Conservation (phyloP, 2,797 vertebrate genomes). For the Leuciscus waleckii region DNA sequence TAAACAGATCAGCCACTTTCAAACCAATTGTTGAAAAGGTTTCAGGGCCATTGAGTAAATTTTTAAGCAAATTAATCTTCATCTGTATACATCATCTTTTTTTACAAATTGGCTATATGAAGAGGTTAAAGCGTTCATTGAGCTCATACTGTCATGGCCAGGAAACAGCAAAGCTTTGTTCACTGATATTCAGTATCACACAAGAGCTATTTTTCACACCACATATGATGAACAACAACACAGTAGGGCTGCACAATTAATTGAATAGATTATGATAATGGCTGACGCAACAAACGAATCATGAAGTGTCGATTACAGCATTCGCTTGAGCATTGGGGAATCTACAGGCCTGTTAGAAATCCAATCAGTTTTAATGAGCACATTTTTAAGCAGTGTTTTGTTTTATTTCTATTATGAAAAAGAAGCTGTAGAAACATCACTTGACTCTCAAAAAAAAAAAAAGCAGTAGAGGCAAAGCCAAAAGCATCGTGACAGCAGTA, state of each 20-base stretch:
- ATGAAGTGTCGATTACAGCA: neutral
- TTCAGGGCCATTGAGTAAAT: constrained; percentile 72
- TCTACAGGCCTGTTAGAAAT: neutral
- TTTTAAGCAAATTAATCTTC: neutral
- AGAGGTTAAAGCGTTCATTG: neutral
- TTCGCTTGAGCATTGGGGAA: neutral
- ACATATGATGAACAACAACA: constrained; percentile 43
- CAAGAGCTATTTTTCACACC: constrained; percentile 36
- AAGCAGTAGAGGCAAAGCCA: neutral
- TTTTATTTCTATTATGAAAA: neutral
- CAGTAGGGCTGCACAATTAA: constrained; percentile 45
- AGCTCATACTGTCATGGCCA: constrained; percentile 50
- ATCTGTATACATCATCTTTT: neutral
- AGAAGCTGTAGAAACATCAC: neutral
- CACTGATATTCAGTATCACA: constrained; percentile 17
- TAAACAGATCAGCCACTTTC: neutral
- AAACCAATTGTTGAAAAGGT: constrained; percentile 40
- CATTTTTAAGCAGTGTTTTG: neutral
- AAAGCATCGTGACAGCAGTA: neutral
- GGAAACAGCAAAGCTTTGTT: constrained; percentile 29
- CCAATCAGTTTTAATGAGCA: neutral
- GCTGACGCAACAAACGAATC: neutral
- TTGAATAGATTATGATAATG: neutral
- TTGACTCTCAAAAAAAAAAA: neutral
- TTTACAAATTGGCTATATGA: constrained; percentile 1